Percentiles rank a stretch among this genome's conserved stretches.
phyloP scores from a whole-genome alignment of 2,888 invertebrate species.

The Pogonocherus hispidulus region DNA sequence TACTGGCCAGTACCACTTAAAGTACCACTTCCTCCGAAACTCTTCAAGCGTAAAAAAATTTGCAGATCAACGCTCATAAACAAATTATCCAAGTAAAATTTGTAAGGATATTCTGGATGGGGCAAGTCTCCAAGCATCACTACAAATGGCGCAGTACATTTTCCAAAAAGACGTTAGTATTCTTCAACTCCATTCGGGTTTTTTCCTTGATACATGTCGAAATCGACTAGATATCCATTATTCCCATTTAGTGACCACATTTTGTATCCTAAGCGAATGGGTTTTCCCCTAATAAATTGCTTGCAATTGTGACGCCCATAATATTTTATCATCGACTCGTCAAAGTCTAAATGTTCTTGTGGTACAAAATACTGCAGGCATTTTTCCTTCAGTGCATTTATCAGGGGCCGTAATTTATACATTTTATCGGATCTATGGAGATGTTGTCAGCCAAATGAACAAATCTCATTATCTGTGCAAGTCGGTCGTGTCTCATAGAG shows the following conservation, averaged over 20 bases:
- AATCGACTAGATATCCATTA: slow-evolving; percentile 14
- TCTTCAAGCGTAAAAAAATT: no score
- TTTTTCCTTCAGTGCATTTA: slow-evolving; percentile 6
- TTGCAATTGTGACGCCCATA: not conserved
- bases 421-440: slow-evolving; percentile 10
- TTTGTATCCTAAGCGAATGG: slow-evolving; percentile 17
- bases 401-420: slow-evolving; percentile 11
- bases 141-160: no score
- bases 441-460: slow-evolving; percentile 6
- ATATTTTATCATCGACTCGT: slow-evolving; percentile 17
- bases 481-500: slow-evolving; percentile 49
- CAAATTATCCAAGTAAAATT: no score
- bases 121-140: no score
- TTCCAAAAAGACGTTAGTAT: no score
- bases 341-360: slow-evolving; percentile 9
- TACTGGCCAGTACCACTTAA: no score
- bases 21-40: no score
- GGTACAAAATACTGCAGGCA: slow-evolving; percentile 16
- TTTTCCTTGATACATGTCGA: no score
- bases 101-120: no score
- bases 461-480: slow-evolving; percentile 43
- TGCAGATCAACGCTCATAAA: no score
- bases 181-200: no score
- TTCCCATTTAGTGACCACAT: slow-evolving; percentile 3
- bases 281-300: slow-evolving; percentile 9